Conservation (phyloP, 1,140 invertebrate genomes). For the Parapsyche elsis region DNA sequence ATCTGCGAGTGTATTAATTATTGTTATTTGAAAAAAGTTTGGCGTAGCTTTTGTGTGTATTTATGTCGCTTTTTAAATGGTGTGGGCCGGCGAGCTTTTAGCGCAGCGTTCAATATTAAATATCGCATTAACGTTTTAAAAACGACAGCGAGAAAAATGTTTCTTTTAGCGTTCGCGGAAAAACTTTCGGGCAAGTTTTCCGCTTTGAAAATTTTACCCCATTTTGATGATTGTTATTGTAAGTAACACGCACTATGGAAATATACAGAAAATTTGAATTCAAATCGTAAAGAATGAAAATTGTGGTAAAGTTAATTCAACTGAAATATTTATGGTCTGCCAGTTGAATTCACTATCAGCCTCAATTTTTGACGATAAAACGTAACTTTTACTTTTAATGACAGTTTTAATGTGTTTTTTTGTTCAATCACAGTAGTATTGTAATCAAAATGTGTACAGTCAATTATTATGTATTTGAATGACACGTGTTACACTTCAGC, state of each 20-base stretch:
- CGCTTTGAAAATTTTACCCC: conserved; percentile 2
- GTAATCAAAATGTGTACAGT: background rate
- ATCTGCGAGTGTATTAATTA: too few species aligned
- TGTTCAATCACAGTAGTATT: background rate
- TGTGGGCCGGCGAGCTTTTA: background rate
- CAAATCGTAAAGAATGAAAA: background rate
- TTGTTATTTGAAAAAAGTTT: too few species aligned
- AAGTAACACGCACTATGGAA: too few species aligned
- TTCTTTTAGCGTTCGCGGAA: background rate
- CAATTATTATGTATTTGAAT: background rate
- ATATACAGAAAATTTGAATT: background rate
- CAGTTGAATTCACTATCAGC: background rate
- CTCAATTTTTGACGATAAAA: background rate
- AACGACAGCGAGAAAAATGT: background rate
- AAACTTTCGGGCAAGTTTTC: conserved; percentile 28
- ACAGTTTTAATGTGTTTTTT: background rate
- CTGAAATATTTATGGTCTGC: background rate
- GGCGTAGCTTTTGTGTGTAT: too few species aligned
- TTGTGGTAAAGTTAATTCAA: background rate
- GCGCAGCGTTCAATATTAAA: conserved; percentile 11
- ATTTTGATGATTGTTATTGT: conserved; percentile 12
- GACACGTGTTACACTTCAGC: background rate
- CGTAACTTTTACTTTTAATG: background rate
- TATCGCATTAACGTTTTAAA: background rate
- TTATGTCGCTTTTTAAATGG: background rate